Evolutionary conservation across 2,113 vertebrate genomes (phyloP).

Genomic region (Osmerus mordax): DNA sequence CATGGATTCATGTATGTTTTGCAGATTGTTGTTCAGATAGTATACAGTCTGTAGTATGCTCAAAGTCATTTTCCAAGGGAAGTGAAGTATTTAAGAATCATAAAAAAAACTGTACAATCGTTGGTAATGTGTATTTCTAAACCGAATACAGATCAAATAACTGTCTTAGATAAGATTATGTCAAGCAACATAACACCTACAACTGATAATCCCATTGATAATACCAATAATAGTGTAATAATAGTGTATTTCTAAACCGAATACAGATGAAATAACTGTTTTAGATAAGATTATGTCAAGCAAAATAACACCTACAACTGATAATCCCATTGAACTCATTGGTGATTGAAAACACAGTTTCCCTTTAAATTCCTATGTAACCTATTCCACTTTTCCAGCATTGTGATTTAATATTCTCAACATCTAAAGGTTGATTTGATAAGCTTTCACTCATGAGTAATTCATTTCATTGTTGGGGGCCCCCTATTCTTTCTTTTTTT

Average conservation of each 20-base stretch:
- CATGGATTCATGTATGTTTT: too few relatives aligned
- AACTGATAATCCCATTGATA: constrained; percentile 22
- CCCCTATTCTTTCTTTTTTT: constrained; percentile 47
- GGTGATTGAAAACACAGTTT: constrained; percentile 31
- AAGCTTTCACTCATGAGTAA: constrained; percentile 68
- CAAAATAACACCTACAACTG: not conserved
- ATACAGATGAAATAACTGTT: not conserved
- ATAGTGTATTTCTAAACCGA: not conserved
- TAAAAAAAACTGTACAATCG: too few relatives aligned
- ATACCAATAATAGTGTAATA: too few relatives aligned
- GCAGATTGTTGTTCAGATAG: too few relatives aligned
- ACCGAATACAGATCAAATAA: too few relatives aligned
- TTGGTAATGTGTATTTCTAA: not conserved
- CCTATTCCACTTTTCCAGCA: constrained; percentile 44
- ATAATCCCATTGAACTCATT: constrained; percentile 37
- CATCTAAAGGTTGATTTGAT: constrained; percentile 63
- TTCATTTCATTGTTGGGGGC: constrained; percentile 63
- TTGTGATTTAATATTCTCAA: constrained; percentile 60
- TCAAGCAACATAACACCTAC: not conserved
- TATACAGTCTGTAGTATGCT: too few relatives aligned
- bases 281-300: not conserved
- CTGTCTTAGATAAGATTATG: not conserved
- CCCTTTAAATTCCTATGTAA: constrained; percentile 50
- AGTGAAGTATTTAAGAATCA: too few relatives aligned
- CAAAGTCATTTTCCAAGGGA: too few relatives aligned